A percentile compares a stretch with the other conserved stretches of the same genome.
Evolutionary conservation across 1,140 invertebrate genomes (phyloP).

Genomic region (Chironomus striatipennis): DNA sequence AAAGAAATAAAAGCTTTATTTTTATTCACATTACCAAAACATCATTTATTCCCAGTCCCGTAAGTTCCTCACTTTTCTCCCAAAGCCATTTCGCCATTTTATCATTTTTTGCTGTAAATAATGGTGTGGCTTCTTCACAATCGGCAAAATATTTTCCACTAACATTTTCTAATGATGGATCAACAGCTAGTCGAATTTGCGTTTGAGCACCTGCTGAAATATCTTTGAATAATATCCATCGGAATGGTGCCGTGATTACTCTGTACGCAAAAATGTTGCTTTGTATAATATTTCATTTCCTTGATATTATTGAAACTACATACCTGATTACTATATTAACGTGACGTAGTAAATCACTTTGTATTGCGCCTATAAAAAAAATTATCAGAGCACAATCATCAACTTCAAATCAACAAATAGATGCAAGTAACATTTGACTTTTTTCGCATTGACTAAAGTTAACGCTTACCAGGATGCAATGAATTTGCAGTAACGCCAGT

Average conservation of each 20-base stretch:
- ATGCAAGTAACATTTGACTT: background rate
- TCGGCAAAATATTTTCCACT: constrained; percentile 51
- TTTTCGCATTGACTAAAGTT: background rate
- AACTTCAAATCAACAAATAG: background rate
- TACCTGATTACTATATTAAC: background rate
- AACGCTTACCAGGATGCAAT: constrained; percentile 69
- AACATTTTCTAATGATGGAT: constrained; percentile 57
- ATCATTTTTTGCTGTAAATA: constrained; percentile 42
- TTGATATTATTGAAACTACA: constrained; percentile 29
- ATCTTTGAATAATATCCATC: constrained; percentile 47
- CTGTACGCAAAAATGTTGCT: constrained; percentile 37
- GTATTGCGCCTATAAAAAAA: background rate
- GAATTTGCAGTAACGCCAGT: constrained; percentile 56
- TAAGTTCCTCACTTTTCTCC: constrained; percentile 54
- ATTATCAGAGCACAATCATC: no score
- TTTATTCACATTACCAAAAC: background rate
- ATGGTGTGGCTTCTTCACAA: constrained; percentile 35
- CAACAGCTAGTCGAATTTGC: constrained; percentile 64
- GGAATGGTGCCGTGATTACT: constrained; percentile 31
- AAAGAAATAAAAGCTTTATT: background rate
- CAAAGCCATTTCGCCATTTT: constrained; percentile 61
- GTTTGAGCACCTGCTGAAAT: constrained; percentile 68
- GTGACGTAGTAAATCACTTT: background rate
- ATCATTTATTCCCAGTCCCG: constrained; percentile 38
- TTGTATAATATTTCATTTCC: constrained; percentile 54